Conservation (phyloP, 2,113 vertebrate genomes). For the Danionella cerebrum region DNA sequence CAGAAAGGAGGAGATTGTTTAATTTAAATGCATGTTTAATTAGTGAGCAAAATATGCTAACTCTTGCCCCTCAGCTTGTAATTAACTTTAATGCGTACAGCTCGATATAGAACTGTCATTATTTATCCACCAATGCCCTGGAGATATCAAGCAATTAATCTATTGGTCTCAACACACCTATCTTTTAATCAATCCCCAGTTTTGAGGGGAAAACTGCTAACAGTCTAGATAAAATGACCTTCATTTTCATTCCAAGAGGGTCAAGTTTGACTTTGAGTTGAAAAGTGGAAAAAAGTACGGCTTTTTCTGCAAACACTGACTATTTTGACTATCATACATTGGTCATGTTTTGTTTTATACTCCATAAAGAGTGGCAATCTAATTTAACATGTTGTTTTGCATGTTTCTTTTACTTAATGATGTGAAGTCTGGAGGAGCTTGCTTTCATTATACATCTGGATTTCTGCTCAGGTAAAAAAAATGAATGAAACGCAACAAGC, state of each 20-base stretch:
- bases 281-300: not conserved
- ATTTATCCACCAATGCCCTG: slow-evolving; percentile 33
- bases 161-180: not conserved
- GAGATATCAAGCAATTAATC: slow-evolving; percentile 27
- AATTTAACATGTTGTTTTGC: no score
- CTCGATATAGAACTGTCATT: slow-evolving; percentile 29
- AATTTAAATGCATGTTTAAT: slow-evolving; percentile 52
- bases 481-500: slow-evolving; percentile 16
- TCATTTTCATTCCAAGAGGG: slow-evolving; percentile 2
- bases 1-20: slow-evolving; percentile 32
- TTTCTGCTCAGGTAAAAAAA: not conserved
- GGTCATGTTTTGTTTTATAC: no score
- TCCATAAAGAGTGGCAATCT: no score
- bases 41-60: slow-evolving; percentile 46
- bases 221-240: not conserved
- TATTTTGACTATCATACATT: no score
- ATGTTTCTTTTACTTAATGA: no score
- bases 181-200: not conserved
- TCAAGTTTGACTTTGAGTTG: not conserved
- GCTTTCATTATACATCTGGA: slow-evolving; percentile 1
- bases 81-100: slow-evolving; percentile 40
- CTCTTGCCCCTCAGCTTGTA: slow-evolving; percentile 19
- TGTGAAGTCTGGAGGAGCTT: no score
- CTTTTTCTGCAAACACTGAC: no score
- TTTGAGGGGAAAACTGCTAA: not conserved